Evolutionary conservation across 2,888 invertebrate genomes (phyloP), one percentile per base, ranked within the genome.

Genomic region (Leistus spinibarbis): DNA sequence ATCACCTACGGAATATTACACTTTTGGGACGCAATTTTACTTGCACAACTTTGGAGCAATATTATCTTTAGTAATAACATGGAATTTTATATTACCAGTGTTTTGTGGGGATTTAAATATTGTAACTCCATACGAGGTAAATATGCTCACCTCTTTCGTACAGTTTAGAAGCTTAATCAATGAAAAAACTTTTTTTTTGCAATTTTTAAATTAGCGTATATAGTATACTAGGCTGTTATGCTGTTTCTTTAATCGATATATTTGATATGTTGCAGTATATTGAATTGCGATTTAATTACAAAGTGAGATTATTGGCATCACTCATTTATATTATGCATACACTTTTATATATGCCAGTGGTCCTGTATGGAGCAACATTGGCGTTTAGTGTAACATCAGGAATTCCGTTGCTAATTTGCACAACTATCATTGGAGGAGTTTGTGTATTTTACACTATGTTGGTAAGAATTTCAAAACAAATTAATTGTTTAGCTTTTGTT

Each of bases 71-170:
- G 23, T 63, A 10, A 22, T 71, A 22, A 60, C 63, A 40, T 71
- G 71, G 71, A 19, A 4, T 23, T 53, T 71, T 19, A 19, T 64
- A 54, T n/a, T 64, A 13, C 71, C 71, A 13, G 64, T 71, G 7
- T 71, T 71, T 27, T 40, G 22, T 22, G 64, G 71, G 4, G 27
- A 24, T 9, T 24, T 71, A 19, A 40, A 56, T 7, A 54, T 71
- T 27, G 64, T 22, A 54, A 64, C 64, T 10, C 71, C 71, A 3
- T 71, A 71, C 64, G 71, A 71, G 23, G 71, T 71, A 71, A 71
- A 57, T 57, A 13, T 16, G 10, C 22, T 60, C 4, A 10, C 3
- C 3, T 7, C 24, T 24, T 24, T 24, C 7, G 24, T 24, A n/a
- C n/a, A n/a, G n/a, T n/a, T n/a, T n/a, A n/a, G n/a, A n/a, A n/a